Base-by-base conservation (phyloP, 1,140 invertebrate species). In the Octopus sinensis region DNA sequence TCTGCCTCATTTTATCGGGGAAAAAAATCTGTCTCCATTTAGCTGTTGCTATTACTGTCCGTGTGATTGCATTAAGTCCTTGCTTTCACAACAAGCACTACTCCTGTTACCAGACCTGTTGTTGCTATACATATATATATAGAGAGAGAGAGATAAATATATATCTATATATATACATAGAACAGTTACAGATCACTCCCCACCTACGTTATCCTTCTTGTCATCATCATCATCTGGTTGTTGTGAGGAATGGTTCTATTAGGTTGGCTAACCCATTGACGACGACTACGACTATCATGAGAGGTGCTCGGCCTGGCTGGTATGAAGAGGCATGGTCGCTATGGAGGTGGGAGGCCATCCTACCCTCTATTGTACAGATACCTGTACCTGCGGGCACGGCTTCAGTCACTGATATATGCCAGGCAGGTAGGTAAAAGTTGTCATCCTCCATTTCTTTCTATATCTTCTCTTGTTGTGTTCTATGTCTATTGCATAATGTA, bases 301-400 rank as follows among this genome's bases (percentile, higher is more conserved):
- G 68, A 73, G 68, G 68, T 73, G 68, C 68, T 13, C 68, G 68
- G 68, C 68, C 68, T 73, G 68, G 68, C 68, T 73, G 68, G 68
- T 23, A 73, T 73, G 68, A 73, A 73, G 68, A 73, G 68, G 68
- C 68, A 73, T 73, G 68, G 68, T 73, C 68, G 68, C 68, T 73
- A 73, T 73, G 68, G 68, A 73, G 68, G 68, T 73, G 68, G 68
- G 68, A 73, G 68, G 68, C 9, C 68, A 23, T 73, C 68, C 68
- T 73, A 73, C 68, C 68, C 68, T 23, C 68, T 73, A 23, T 73
- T 73, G 30, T 73, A 73, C 68, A 73, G 68, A 23, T 73, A 73
- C 68, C 68, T 73, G 17, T 73, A 73, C 68, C 68, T 73, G 68
- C 68, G 68, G 5, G 13, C 68, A 10, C 68, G 68, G 17, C 68